phyloP scores from a whole-genome alignment of 2,888 invertebrate species.

The Thera obeliscata region DNA sequence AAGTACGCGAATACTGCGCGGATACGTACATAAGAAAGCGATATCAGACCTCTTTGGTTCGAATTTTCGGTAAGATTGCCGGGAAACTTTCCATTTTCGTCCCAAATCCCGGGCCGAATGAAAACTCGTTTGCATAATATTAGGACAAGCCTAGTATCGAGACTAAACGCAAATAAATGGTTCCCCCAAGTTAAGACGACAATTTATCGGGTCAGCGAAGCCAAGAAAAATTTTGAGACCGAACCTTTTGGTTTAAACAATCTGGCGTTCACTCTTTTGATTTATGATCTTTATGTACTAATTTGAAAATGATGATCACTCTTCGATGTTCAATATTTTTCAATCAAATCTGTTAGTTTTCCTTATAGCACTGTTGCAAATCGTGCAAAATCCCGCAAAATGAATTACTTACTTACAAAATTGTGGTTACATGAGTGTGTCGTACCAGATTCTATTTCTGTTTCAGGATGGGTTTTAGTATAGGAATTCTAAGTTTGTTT shows the following conservation, averaged over 20 bases:
- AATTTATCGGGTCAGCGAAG: constrained; percentile 75
- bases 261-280: constrained; percentile 60
- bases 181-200: constrained; percentile 73
- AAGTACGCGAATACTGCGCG: constrained; percentile 43
- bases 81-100: constrained; percentile 52
- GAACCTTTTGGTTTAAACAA: constrained; percentile 65
- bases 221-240: constrained; percentile 67
- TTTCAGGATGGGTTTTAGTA: not conserved
- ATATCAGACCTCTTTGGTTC: constrained; percentile 57
- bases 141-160: constrained; percentile 67
- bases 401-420: too few relatives aligned
- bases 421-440: too few relatives aligned
- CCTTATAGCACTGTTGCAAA: too few relatives aligned
- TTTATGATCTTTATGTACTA: constrained; percentile 47
- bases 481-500: not conserved
- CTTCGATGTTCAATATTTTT: constrained; percentile 19
- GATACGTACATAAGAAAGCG: constrained; percentile 51
- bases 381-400: too few relatives aligned
- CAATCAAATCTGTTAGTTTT: not conserved
- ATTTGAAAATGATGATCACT: constrained; percentile 44
- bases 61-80: constrained; percentile 55
- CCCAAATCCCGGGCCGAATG: constrained; percentile 58
- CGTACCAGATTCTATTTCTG: constrained; percentile 1
- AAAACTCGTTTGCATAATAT: constrained; percentile 76
- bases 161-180: constrained; percentile 77